A percentile compares a stretch with the other conserved stretches of the same genome.
These are phyloP conservation scores for Oscheius sp. DNA, from an alignment of 2,888 invertebrate species.

Conservation along the genomic window DNA sequence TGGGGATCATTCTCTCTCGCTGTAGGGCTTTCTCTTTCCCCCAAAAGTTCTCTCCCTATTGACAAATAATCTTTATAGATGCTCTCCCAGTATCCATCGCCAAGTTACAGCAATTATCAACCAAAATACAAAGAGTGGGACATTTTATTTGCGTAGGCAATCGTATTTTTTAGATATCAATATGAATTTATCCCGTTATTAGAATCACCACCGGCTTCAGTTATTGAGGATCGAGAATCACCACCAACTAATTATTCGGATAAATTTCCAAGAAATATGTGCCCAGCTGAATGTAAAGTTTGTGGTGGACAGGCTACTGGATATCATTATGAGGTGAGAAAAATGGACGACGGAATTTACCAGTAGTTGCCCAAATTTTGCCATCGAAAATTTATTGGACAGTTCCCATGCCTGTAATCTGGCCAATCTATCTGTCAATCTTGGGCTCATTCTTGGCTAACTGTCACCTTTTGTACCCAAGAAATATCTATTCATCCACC, in stretches of 20 bases:
- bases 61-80: neutral
- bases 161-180: slow-evolving; percentile 3
- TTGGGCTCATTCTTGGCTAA: too few species aligned
- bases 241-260: too few species aligned
- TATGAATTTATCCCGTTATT: neutral
- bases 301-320: slow-evolving; percentile 60
- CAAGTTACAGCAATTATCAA: neutral
- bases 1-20: neutral
- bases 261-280: slow-evolving; percentile 46
- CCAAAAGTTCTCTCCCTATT: neutral
- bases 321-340: slow-evolving; percentile 59
- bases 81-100: neutral
- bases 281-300: slow-evolving; percentile 55
- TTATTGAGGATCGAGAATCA: neutral
- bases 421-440: too few species aligned
- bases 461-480: too few species aligned
- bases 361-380: too few species aligned
- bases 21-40: neutral
- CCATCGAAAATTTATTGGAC: too few species aligned
- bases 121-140: too few species aligned
- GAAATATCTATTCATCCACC: too few species aligned
- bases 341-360: too few species aligned
- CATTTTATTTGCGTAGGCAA: too few species aligned
- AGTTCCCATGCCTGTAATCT: too few species aligned
- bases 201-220: slow-evolving; percentile 4